phyloP scores from a whole-genome alignment of 2,888 invertebrate genomes.

The Ceramica pisi region DNA sequence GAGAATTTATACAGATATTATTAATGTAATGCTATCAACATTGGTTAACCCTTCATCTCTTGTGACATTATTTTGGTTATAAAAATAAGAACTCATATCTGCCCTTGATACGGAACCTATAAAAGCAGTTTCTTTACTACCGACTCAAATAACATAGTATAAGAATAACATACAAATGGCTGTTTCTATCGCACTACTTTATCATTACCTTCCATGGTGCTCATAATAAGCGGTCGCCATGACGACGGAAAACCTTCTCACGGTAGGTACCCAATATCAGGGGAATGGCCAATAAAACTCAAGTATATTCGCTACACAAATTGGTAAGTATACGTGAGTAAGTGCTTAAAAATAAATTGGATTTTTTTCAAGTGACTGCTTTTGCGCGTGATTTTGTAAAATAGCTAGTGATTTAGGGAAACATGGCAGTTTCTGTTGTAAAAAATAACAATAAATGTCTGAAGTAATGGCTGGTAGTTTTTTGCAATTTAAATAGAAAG shows the following conservation, averaged over 20 bases:
- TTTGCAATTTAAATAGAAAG: slow-evolving; percentile 34
- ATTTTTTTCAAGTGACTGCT: slow-evolving; percentile 67
- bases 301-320: slow-evolving; percentile 78
- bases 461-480: slow-evolving; percentile 19
- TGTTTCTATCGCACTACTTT: slow-evolving; percentile 49
- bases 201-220: slow-evolving; percentile 59
- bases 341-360: slow-evolving; percentile 75
- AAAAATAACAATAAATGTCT: slow-evolving; percentile 31
- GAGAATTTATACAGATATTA: slow-evolving; percentile 53
- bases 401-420: slow-evolving; percentile 42
- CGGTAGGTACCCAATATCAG: slow-evolving; percentile 78
- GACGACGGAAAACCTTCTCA: slow-evolving; percentile 71
- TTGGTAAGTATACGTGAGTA: slow-evolving; percentile 61
- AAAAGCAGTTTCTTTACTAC: slow-evolving; percentile 33
- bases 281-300: slow-evolving; percentile 83
- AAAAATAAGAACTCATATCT: slow-evolving; percentile 31
- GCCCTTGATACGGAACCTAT: slow-evolving; percentile 2
- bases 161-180: slow-evolving; percentile 46
- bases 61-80: slow-evolving; percentile 40
- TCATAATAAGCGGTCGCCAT: slow-evolving; percentile 67
- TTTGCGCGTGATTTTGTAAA: slow-evolving; percentile 57
- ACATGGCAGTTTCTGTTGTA: slow-evolving; percentile 22
- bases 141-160: slow-evolving; percentile 46
- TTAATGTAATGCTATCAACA: slow-evolving; percentile 37
- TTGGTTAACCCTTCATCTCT: slow-evolving; percentile 47